Evolutionary conservation across 1,140 invertebrate species (phyloP).

Genomic region (Drosophila dunni): DNA sequence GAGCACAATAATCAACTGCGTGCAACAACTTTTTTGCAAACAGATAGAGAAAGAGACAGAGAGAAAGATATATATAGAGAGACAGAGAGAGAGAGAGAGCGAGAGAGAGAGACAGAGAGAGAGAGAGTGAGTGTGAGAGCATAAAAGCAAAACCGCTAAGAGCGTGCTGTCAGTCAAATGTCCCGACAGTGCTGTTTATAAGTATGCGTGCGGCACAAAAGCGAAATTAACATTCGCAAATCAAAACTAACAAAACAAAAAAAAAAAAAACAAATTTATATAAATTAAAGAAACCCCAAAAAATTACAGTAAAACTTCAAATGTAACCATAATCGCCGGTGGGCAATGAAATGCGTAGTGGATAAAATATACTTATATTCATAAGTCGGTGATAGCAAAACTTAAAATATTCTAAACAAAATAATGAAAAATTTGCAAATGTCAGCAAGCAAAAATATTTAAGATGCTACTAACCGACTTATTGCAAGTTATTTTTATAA

Average conservation of each 20-base stretch:
- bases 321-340: not conserved
- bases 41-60: not conserved
- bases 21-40: slow-evolving; percentile 47
- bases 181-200: slow-evolving; percentile 39
- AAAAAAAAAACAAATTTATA: slow-evolving; percentile 2
- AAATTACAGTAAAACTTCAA: slow-evolving; percentile 1
- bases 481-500: too few relatives aligned
- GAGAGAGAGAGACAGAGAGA: too few relatives aligned
- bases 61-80: too few relatives aligned
- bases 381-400: too few relatives aligned
- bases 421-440: too few relatives aligned
- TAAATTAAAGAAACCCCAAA: slow-evolving; percentile 7
- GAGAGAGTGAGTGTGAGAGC: not conserved
- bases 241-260: slow-evolving; percentile 9
- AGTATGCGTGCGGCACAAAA: slow-evolving; percentile 24
- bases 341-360: too few relatives aligned
- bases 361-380: too few relatives aligned
- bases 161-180: slow-evolving; percentile 62
- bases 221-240: not conserved
- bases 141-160: slow-evolving; percentile 40
- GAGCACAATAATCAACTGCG: slow-evolving; percentile 31
- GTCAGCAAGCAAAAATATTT: too few relatives aligned
- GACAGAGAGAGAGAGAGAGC: not conserved
- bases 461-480: too few relatives aligned
- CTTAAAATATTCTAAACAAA: too few relatives aligned